Percentiles rank a stretch among this genome's conserved stretches.
These are phyloP conservation scores for Grallaria varia DNA, from an alignment of 2,113 vertebrate species.

Conservation along the genomic window DNA sequence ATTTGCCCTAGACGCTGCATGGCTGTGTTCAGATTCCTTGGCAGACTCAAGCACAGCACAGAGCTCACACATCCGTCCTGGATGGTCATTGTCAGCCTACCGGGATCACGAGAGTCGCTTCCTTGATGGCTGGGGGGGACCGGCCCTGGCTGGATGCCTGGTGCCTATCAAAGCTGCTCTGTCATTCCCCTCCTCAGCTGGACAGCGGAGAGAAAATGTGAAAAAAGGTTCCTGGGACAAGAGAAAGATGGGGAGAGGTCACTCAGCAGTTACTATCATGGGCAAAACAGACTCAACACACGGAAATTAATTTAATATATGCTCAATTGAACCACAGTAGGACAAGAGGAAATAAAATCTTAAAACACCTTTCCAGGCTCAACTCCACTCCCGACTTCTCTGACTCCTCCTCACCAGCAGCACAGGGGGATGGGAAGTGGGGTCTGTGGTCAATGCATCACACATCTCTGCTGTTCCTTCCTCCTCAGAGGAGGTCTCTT, in stretches of 20 bases:
- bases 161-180: background rate
- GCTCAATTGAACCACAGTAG: background rate
- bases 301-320: background rate
- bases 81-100: background rate
- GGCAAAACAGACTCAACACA: background rate
- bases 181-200: background rate
- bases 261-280: accelerated
- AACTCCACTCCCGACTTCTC: background rate
- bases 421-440: background rate
- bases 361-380: background rate
- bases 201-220: background rate
- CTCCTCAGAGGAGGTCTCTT: background rate
- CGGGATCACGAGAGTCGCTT: accelerated
- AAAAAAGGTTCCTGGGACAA: accelerated
- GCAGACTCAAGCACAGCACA: background rate
- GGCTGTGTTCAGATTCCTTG: background rate
- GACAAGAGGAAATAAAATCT: background rate
- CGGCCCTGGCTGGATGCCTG: background rate
- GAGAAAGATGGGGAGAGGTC: background rate
- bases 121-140: background rate
- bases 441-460: background rate
- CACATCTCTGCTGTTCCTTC: background rate
- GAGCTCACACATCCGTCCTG: background rate
- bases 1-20: background rate
- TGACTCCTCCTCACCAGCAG: accelerated